phyloP scores from a whole-genome alignment of 2,888 invertebrate genomes.

The Crocallis elinguaria region DNA sequence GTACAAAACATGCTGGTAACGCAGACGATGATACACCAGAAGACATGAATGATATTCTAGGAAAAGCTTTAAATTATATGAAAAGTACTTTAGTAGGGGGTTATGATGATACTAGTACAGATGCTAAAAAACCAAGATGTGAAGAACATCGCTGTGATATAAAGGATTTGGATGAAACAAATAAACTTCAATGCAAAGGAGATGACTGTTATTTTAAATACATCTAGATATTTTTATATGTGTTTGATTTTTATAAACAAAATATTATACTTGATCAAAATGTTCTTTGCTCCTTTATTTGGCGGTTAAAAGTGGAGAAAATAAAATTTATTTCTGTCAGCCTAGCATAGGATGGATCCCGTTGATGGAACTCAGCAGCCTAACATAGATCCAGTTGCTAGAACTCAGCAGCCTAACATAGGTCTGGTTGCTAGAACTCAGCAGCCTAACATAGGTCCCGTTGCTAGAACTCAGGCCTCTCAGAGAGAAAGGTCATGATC shows the following conservation, averaged over 20 bases:
- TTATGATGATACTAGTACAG: not conserved
- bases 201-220: constrained; percentile 4
- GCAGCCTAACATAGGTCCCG: too few species aligned
- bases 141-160: constrained; percentile 1
- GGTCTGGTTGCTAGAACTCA: too few species aligned
- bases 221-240: not conserved
- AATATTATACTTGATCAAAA: not conserved
- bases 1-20: not conserved
- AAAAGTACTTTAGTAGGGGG: not conserved
- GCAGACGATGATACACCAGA: too few species aligned
- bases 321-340: too few species aligned
- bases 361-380: too few species aligned
- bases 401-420: too few species aligned
- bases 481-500: too few species aligned
- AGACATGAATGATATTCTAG: not conserved
- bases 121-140: not conserved
- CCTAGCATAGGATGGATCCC: too few species aligned
- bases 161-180: constrained; percentile 5
- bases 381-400: too few species aligned
- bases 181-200: constrained; percentile 9
- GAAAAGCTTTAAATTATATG: not conserved
- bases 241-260: not conserved
- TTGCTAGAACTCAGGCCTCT: too few species aligned
- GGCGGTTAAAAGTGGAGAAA: too few species aligned
- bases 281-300: not conserved